These are phyloP conservation scores for Hypsopygia costalis DNA, from an alignment of 2,888 invertebrate genomes.

Conservation along the genomic window DNA sequence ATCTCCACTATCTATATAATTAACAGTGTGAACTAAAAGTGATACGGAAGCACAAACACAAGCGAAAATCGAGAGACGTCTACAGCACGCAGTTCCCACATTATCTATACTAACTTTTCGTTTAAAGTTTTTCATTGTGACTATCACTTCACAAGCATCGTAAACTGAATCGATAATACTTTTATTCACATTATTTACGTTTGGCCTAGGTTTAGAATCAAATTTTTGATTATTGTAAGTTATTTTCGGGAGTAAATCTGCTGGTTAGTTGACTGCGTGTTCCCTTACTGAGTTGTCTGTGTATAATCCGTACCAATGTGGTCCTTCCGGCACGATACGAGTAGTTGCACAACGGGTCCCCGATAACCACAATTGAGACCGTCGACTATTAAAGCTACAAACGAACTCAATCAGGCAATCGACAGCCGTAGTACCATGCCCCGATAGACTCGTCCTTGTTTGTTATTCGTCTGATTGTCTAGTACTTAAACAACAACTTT, in stretches of 20 bases:
- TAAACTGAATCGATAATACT: not conserved
- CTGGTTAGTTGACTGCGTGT: conserved; percentile 1
- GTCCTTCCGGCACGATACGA: conserved; percentile 62
- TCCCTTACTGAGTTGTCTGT: conserved; percentile 43
- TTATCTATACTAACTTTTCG: conserved; percentile 7
- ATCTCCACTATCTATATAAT: conserved; percentile 37
- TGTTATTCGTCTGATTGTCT: conserved; percentile 1
- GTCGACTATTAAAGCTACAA: conserved; percentile 42
- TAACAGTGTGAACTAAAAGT: conserved; percentile 55
- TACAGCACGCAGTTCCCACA: conserved; percentile 41
- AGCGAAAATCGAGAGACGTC: conserved; percentile 54
- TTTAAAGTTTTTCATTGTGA: conserved; percentile 27
- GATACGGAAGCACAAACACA: conserved; percentile 57
- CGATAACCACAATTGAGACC: conserved; percentile 65
- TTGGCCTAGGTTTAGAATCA: too few relatives aligned
- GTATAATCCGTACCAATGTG: conserved; percentile 60
- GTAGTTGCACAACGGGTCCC: conserved; percentile 60
- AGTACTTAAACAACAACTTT: too few relatives aligned
- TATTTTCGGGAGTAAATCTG: conserved; percentile 2
- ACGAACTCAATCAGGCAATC: conserved; percentile 58
- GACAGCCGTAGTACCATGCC: conserved; percentile 35
- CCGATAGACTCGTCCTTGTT: not conserved
- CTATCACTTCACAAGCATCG: not conserved
- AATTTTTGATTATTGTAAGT: not conserved
- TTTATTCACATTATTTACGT: not conserved